Evolutionary conservation across 2,113 vertebrate genomes (phyloP).

Genomic region (Colius striatus): DNA sequence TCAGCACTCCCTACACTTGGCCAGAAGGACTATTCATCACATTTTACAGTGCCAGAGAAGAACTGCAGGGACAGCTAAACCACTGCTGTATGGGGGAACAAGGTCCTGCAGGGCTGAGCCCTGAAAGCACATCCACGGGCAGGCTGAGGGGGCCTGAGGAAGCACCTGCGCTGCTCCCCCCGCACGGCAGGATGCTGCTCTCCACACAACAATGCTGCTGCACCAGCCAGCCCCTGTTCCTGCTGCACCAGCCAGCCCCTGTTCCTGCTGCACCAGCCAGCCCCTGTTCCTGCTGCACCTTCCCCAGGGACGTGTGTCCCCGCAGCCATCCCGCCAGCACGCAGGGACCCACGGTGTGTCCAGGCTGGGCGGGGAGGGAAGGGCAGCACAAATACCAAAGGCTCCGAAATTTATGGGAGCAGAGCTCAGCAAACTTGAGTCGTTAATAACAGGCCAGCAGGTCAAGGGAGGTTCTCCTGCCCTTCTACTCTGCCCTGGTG

Average conservation of each 20-base stretch:
- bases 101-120: neutral
- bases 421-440: neutral
- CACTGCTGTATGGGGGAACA: rapidly evolving
- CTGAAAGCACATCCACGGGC: rapidly evolving
- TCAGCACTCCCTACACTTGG: neutral
- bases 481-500: too few relatives aligned
- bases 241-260: neutral
- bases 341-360: neutral
- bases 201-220: neutral
- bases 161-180: neutral
- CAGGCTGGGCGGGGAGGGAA: neutral
- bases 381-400: neutral
- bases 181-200: conserved; percentile 7
- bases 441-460: neutral
- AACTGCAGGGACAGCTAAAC: neutral
- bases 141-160: neutral
- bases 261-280: neutral
- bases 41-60: neutral
- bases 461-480: too few relatives aligned
- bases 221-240: neutral
- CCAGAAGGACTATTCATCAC: neutral
- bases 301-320: neutral
- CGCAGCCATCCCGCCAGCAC: neutral
- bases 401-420: neutral
- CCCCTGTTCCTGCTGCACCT: neutral